phyloP scores from a whole-genome alignment of 2,888 invertebrate species.

The Beris morrisii region DNA sequence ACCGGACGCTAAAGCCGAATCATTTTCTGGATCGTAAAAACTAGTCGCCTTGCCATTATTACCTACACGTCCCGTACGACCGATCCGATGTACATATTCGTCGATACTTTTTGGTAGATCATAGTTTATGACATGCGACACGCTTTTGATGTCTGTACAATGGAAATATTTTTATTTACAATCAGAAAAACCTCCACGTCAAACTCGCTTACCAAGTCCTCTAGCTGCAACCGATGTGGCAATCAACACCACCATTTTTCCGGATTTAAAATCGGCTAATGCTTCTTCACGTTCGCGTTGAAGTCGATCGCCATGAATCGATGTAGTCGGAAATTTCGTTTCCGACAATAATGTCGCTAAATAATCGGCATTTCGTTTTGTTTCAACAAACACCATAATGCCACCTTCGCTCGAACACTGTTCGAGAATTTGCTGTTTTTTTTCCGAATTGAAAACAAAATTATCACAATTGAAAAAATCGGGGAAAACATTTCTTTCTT shows the following conservation, averaged over 20 bases:
- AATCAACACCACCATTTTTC: slow-evolving; percentile 77
- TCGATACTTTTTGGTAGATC: slow-evolving; percentile 89
- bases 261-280: slow-evolving; percentile 81
- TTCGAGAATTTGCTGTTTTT: slow-evolving; percentile 47
- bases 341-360: slow-evolving; percentile 81
- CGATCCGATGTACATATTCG: slow-evolving; percentile 94
- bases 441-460: neutral
- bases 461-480: slow-evolving; percentile 48
- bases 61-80: slow-evolving; percentile 92
- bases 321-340: slow-evolving; percentile 84
- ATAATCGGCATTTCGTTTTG: slow-evolving; percentile 88
- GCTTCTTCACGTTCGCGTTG: slow-evolving; percentile 97
- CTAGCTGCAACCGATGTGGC: slow-evolving; percentile 95
- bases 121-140: slow-evolving; percentile 88
- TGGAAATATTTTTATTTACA: slow-evolving; percentile 29
- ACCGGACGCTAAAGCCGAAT: slow-evolving; percentile 63
- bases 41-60: slow-evolving; percentile 85
- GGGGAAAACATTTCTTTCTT: slow-evolving; percentile 51
- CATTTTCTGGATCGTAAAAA: slow-evolving; percentile 71
- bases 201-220: slow-evolving; percentile 67
- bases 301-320: slow-evolving; percentile 96
- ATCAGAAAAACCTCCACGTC: neutral
- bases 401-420: slow-evolving; percentile 48
- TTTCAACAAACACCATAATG: slow-evolving; percentile 87
- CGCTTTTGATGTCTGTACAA: slow-evolving; percentile 75